Conservation (phyloP, 1,140 invertebrate genomes). For the Panulirus ornatus region DNA sequence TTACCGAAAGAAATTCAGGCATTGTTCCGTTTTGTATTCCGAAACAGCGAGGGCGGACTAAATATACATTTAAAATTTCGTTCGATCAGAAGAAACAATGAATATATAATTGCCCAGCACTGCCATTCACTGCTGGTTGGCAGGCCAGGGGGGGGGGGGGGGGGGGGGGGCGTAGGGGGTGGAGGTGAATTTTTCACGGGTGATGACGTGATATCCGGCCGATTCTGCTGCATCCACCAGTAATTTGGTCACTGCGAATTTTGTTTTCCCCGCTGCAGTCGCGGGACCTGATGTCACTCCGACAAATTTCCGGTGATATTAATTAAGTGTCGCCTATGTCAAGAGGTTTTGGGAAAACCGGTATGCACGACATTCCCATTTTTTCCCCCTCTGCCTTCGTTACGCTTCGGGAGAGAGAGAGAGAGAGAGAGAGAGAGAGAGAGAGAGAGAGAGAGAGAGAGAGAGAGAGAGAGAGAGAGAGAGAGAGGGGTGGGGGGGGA, state of each 20-base stretch:
- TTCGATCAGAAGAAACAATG: slow-evolving; percentile 51
- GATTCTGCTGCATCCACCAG: neutral
- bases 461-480: too few relatives aligned
- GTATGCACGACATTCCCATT: too few relatives aligned
- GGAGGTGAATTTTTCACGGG: neutral
- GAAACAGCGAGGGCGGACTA: slow-evolving; percentile 23
- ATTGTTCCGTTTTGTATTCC: slow-evolving; percentile 1
- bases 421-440: slow-evolving; percentile 17
- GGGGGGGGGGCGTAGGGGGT: neutral
- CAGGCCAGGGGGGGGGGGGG: neutral
- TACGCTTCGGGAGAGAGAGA: slow-evolving; percentile 12
- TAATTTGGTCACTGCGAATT: neutral
- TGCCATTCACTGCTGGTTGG: neutral
- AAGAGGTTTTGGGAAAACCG: too few relatives aligned
- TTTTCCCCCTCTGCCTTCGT: too few relatives aligned
- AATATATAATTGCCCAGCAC: slow-evolving; percentile 21
- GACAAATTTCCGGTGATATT: too few relatives aligned
- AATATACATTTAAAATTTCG: slow-evolving; percentile 37
- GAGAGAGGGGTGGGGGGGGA: too few relatives aligned
- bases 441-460: slow-evolving; percentile 17
- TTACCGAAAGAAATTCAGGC: neutral
- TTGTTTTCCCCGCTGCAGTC: too few relatives aligned
- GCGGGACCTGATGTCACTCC: too few relatives aligned
- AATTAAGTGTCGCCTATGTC: too few relatives aligned
- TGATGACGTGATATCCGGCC: neutral